Evolutionary conservation across 2,888 invertebrate genomes (phyloP), one percentile per base, ranked within the genome.

Genomic region (Ctenicera cuprea): DNA sequence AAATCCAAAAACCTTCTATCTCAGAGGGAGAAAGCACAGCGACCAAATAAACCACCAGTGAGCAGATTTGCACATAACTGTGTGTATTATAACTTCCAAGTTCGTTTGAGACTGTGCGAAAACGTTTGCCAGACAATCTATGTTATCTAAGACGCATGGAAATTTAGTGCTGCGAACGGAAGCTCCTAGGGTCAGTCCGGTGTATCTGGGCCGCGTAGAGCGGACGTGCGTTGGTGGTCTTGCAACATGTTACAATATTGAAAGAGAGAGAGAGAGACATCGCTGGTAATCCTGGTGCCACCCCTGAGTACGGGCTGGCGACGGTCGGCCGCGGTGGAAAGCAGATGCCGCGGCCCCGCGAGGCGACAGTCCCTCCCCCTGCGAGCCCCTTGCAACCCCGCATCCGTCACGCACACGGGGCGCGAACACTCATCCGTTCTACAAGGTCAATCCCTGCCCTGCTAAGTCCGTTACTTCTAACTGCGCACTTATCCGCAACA

Each of bases 291-390:
- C 62, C 68, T 75, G 71, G 74, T 75, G 74, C 74, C 74, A 70
- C 71, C 74, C 74, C 67, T 74, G 70, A 71, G 66, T 54, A 67
- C 61, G 48, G 65, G 62, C 71, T 74, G 74, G 74, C 74, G 76
- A 75, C 77, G 73, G 75, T 77, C 77, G 76, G 76, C 75, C 75
- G 77, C 75, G 73, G 70, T 71, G 48, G 75, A 73, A 77, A 77
- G 74, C 77, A 77, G 75, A 77, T 77, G 77, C 75, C 78, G 78
- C 78, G 78, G 76, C 77, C 78, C 77, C 76, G 79, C 76, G 77
- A 77, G 73, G 77, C 76, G 76, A 71, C 77, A 75, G 70, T 71
- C 66, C 77, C 77, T 71, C 71, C 62, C 74, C 74, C 75, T 22
- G 20, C 72, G 26, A 54, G 38, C 45, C 65, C 75, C 73, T 66